Conservation (phyloP, 2,113 vertebrate genomes). For the Peromyscus leucopus region DNA sequence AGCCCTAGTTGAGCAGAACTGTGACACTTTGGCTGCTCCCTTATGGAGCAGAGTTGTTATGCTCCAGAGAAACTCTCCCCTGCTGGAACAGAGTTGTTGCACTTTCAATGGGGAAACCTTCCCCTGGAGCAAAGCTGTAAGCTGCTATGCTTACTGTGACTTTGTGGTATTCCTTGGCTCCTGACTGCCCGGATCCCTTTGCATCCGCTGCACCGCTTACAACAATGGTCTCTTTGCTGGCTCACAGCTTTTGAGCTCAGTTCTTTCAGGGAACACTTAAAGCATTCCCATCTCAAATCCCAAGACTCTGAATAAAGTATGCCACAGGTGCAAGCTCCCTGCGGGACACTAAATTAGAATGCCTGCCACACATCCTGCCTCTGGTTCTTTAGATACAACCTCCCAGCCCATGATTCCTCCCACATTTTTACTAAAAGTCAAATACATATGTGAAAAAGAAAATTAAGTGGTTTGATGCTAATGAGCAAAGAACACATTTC, state of each 20-base stretch:
- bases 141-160: background rate
- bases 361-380: background rate
- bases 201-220: background rate
- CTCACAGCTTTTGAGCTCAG: background rate
- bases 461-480: background rate
- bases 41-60: too few relatives aligned
- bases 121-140: background rate
- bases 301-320: background rate
- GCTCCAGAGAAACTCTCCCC: background rate
- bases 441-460: background rate
- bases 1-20: background rate
- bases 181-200: background rate
- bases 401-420: background rate
- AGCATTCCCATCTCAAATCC: background rate
- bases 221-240: background rate
- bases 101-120: background rate
- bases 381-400: background rate
- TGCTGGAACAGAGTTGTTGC: background rate
- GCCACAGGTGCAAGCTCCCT: background rate
- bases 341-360: background rate
- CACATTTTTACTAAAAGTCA: background rate
- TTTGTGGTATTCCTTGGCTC: background rate
- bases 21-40: background rate
- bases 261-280: background rate
- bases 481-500: background rate